Evolutionary conservation across 2,797 vertebrate species (phyloP).

Genomic region (Bovichtus diacanthus): DNA sequence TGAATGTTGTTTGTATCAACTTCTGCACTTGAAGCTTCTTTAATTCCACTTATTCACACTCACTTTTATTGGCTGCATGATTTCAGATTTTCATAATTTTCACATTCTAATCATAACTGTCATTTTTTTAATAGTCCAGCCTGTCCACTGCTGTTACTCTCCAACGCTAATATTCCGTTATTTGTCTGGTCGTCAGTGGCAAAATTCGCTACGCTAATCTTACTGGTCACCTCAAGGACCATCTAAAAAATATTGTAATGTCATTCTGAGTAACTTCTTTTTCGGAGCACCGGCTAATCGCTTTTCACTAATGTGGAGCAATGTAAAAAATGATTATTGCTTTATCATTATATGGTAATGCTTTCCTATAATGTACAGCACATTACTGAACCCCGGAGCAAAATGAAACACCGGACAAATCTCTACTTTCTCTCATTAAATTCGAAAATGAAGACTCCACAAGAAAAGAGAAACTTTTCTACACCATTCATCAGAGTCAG

Average conservation of each 20-base stretch:
- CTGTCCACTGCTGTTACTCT: background rate
- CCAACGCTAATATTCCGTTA: conserved; percentile 5
- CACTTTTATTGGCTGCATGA: background rate
- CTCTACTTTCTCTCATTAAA: conserved; percentile 5
- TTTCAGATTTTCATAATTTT: background rate
- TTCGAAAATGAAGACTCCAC: conserved; percentile 22
- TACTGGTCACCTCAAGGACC: background rate
- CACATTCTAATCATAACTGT: background rate
- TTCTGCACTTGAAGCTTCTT: background rate
- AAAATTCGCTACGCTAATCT: background rate
- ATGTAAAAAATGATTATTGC: conserved; percentile 4
- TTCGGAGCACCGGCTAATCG: conserved; percentile 15
- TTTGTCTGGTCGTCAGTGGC: conserved; percentile 6
- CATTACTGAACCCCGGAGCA: conserved; percentile 25
- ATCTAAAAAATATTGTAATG: background rate
- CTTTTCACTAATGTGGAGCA: conserved; percentile 16
- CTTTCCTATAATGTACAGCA: conserved; percentile 12
- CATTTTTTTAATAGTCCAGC: background rate
- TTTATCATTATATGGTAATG: conserved; percentile 18
- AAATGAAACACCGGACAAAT: conserved; percentile 31
- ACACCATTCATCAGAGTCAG: conserved; percentile 39
- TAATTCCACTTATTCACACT: background rate
- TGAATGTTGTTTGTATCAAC: background rate
- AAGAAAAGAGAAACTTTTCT: conserved; percentile 37
- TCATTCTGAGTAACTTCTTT: background rate